Evolutionary conservation across 1,140 invertebrate genomes (phyloP).

Genomic region (Apis dorsata): DNA sequence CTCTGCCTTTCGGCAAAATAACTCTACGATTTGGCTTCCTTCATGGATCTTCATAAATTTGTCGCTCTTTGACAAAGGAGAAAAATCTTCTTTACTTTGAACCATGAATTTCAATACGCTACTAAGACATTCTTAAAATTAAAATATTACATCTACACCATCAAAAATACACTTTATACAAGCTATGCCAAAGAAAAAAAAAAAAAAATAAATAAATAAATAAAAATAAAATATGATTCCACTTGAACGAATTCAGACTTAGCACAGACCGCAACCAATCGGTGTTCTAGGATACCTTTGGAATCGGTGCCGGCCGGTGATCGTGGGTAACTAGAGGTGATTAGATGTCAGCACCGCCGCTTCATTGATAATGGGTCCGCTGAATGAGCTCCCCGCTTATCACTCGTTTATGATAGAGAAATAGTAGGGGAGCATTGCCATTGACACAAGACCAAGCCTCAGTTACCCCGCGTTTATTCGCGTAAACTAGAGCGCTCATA

Average conservation of each 20-base stretch:
- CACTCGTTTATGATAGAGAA: slow-evolving; percentile 72
- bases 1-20: slow-evolving; percentile 11
- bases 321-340: background rate
- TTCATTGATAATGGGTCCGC: slow-evolving; percentile 63
- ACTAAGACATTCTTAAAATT: background rate
- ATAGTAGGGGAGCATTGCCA: slow-evolving; percentile 70
- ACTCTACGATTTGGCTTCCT: slow-evolving; percentile 21
- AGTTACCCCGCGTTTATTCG: slow-evolving; percentile 78
- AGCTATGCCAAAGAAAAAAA: background rate
- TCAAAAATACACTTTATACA: no score
- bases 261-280: slow-evolving; percentile 48
- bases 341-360: slow-evolving; percentile 71
- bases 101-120: no score
- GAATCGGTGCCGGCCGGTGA: background rate
- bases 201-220: background rate
- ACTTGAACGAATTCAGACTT: background rate
- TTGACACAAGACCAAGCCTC: slow-evolving; percentile 71
- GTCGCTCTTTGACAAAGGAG: background rate
- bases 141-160: background rate
- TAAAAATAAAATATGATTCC: background rate
- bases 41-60: background rate
- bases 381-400: slow-evolving; percentile 74
- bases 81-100: background rate
- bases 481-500: slow-evolving; percentile 70
- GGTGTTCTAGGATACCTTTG: slow-evolving; percentile 15